Evolutionary conservation across 2,797 vertebrate species (phyloP).

Genomic region (Platyrinchus mystaceus): DNA sequence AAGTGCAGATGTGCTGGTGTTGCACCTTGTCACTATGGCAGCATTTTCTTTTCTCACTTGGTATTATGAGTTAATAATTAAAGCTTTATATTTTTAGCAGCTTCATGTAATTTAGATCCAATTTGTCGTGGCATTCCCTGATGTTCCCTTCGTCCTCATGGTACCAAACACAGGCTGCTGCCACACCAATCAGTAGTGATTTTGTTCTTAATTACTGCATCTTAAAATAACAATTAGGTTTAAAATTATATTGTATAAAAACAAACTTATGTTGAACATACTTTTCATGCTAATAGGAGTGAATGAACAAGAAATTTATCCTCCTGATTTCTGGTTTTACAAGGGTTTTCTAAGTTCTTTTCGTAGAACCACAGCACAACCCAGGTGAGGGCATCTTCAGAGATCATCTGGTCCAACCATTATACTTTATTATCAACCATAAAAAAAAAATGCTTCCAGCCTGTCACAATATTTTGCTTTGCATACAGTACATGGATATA

Average conservation of each 20-base stretch:
- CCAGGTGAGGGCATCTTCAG: rapidly evolving
- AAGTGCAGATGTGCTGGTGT: neutral
- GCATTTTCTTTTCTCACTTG: constrained; percentile 17
- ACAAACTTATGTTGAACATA: neutral
- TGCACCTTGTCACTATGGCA: constrained; percentile 4
- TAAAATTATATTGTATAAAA: neutral
- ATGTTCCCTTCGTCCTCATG: neutral
- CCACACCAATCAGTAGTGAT: neutral
- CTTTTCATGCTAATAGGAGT: neutral
- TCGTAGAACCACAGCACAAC: neutral
- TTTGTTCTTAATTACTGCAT: neutral
- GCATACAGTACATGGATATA: rapidly evolving
- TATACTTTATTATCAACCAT: neutral
- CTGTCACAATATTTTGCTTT: neutral
- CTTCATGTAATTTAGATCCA: neutral
- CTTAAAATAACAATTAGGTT: constrained; percentile 12
- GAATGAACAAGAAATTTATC: neutral
- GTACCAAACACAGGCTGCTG: neutral
- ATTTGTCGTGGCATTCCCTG: neutral
- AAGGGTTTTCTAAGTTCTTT: neutral
- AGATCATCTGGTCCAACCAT: neutral
- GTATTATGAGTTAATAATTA: constrained; percentile 36
- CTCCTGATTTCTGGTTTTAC: neutral
- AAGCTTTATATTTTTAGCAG: constrained; percentile 24
- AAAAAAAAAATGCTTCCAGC: neutral